phyloP scores from a whole-genome alignment of 2,797 vertebrate genomes.

The Lutjanus argentimaculatus region DNA sequence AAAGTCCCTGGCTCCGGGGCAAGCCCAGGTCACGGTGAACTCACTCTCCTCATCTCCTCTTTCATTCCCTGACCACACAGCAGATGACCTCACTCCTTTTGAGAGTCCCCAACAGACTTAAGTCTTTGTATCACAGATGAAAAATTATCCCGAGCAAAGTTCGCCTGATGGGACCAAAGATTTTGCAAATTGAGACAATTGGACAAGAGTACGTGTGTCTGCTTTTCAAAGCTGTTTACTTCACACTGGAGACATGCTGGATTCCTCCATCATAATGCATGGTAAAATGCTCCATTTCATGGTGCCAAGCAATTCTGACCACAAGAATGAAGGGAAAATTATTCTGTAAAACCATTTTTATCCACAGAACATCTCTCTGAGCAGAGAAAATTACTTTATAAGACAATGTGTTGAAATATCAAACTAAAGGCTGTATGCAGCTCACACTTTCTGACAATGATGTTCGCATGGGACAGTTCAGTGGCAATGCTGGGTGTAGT shows the following conservation, averaged over 20 bases:
- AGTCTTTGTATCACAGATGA: conserved; percentile 48
- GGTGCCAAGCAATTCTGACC: conserved; percentile 57
- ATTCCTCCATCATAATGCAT: conserved; percentile 50
- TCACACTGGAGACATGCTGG: conserved; percentile 47
- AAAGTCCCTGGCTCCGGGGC: conserved; percentile 47
- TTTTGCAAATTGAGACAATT: conserved; percentile 4
- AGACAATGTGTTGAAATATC: conserved; percentile 45
- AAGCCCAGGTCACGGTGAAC: conserved; percentile 65
- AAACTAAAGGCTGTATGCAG: conserved; percentile 3
- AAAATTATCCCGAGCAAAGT: conserved; percentile 51
- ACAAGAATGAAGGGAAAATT: conserved; percentile 63
- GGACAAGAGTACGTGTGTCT: conserved; percentile 22
- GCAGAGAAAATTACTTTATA: conserved; percentile 38
- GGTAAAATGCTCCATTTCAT: conserved; percentile 51
- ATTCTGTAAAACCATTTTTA: conserved; percentile 46
- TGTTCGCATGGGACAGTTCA: not conserved
- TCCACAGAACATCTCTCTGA: conserved; percentile 29
- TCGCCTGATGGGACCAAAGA: conserved; percentile 36
- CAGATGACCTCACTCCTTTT: conserved; percentile 63
- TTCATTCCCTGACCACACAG: conserved; percentile 59
- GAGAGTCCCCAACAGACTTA: conserved; percentile 41
- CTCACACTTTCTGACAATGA: conserved; percentile 5
- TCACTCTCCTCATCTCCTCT: conserved; percentile 59
- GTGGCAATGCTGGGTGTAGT: too few relatives aligned
- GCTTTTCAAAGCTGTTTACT: conserved; percentile 53